Evolutionary conservation across 2,888 invertebrate species (phyloP).

Genomic region (Mesorhabditis sp.): DNA sequence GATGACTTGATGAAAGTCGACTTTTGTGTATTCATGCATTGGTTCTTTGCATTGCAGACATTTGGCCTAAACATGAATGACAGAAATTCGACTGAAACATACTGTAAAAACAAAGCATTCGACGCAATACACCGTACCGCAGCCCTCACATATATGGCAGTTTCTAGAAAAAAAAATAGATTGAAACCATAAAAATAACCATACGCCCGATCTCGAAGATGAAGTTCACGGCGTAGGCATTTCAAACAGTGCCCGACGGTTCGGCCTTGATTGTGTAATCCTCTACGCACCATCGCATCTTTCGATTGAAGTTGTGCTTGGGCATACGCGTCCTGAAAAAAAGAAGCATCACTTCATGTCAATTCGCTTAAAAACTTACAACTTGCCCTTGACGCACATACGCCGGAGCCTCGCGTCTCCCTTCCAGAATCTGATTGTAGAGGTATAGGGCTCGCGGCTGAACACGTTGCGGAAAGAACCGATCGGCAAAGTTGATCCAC

Average conservation of each 20-base stretch:
- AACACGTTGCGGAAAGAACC: not conserved
- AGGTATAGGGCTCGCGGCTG: not conserved
- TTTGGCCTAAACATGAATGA: not conserved
- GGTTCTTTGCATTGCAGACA: not conserved
- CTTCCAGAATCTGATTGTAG: conserved; percentile 4
- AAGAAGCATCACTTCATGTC: too few relatives aligned
- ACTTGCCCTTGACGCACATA: not conserved
- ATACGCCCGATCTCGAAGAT: not conserved
- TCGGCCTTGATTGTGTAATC: not conserved
- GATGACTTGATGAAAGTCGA: not conserved
- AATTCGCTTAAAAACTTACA: not conserved
- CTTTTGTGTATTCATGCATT: not conserved
- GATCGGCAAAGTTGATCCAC: not conserved
- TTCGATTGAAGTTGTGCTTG: not conserved
- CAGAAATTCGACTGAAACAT: not conserved
- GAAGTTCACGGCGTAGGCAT: not conserved
- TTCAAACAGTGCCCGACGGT: conserved; percentile 1
- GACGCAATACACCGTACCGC: not conserved
- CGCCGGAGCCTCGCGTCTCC: too few relatives aligned
- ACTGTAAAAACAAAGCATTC: not conserved
- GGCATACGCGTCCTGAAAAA: not conserved
- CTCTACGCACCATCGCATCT: not conserved
- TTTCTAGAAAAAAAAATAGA: not conserved
- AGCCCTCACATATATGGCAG: not conserved
- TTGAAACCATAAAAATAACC: not conserved